Evolutionary conservation across 2,113 vertebrate genomes (phyloP), one percentile per base, ranked within the genome.

Genomic region (Ailuropoda melanoleuca): DNA sequence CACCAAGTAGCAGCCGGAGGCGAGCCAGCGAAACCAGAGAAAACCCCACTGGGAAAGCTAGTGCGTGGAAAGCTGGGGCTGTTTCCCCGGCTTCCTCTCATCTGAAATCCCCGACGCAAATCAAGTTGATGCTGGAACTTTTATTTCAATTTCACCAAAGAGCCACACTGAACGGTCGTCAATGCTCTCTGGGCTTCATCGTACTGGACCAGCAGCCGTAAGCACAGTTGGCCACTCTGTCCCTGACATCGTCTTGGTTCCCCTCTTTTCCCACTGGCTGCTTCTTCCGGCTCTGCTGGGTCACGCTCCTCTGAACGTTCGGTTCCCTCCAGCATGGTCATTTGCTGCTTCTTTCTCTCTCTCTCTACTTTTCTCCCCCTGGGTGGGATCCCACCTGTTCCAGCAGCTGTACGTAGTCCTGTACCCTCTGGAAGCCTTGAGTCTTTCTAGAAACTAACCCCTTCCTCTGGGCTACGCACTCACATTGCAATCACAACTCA

Each of bases 31-130:
- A 80, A 93, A 72, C 95, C 87, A 55, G 87, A 50, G 82, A 53
- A 93, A 95, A 91, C 55, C 56, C 34, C 46, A 46, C 55, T 66
- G 53, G 39, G 88, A 95, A 97, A 96, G 88, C 21, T 12, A 64
- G 24, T 29, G 37, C 97, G 72, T 2, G 72, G 83, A 75, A 97
- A 24, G 81, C 13, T 15, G 1, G 29, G 10, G 81, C 70, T 31
- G 19, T 48, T 50, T 91, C 90, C 68, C 86, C 24, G 10, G n/a
- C 62, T 90, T 91, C n/a, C 4, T 1, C 90, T 95, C 14, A n/a
- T 43, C 53, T 60, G 70, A 96, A 68, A 15, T 9, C n/a, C 66
- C 13, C 1, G 55, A 24, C 43, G 8, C 13, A 50, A 75, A 31
- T 29, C 62, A 68, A 34, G 18, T 23, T 9, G 60, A 31, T 37